Conservation (phyloP, 2,888 invertebrate species). For the Heliconius erato region DNA sequence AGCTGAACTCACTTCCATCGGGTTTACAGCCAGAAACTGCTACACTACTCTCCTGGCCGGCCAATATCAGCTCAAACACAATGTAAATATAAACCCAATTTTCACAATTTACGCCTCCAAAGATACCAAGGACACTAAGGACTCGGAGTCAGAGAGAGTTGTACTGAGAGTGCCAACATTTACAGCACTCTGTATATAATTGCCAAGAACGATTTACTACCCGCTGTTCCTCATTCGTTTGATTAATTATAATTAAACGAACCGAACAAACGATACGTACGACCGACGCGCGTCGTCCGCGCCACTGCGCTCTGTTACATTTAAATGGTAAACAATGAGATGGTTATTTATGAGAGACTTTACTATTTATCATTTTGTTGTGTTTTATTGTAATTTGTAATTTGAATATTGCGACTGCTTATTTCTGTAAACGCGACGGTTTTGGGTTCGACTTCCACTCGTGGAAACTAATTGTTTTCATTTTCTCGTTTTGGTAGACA, state of each 20-base stretch:
- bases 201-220: constrained; percentile 25
- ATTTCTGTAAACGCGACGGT: neutral
- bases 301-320: neutral
- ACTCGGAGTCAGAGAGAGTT: neutral
- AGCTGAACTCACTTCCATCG: neutral
- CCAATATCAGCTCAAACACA: neutral
- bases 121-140: neutral
- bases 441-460: neutral
- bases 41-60: neutral
- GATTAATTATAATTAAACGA: constrained; percentile 26
- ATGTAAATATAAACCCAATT: constrained; percentile 22
- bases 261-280: constrained; percentile 1
- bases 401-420: neutral
- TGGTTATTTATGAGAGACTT: neutral
- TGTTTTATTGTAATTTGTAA: neutral
- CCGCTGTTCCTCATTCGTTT: constrained; percentile 16
- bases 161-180: constrained; percentile 13
- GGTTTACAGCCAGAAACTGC: neutral
- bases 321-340: neutral
- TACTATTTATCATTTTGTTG: neutral
- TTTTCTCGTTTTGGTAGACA: too few species aligned
- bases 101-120: constrained; percentile 20
- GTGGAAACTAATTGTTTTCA: neutral
- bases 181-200: constrained; percentile 33
- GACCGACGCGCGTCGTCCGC: neutral